These are phyloP conservation scores for Ifrita kowaldi DNA, from an alignment of 2,113 vertebrate genomes.

Conservation along the genomic window DNA sequence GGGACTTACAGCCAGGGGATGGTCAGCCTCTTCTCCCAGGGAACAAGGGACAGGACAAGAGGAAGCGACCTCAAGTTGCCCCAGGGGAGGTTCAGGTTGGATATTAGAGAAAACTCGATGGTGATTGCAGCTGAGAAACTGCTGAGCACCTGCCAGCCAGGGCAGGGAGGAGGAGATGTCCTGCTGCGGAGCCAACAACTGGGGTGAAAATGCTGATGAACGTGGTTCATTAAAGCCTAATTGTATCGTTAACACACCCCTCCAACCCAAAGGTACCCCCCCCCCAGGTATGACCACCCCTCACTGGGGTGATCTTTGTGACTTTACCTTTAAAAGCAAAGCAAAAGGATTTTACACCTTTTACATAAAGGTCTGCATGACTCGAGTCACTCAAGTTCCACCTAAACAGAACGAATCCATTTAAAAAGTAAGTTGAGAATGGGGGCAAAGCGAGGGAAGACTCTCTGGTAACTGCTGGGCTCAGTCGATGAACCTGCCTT, in stretches of 20 bases:
- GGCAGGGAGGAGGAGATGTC: background rate
- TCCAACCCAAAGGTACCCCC: background rate
- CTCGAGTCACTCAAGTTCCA: background rate
- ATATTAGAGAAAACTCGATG: background rate
- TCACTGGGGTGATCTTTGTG: background rate
- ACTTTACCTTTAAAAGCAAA: background rate
- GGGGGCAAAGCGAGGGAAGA: background rate
- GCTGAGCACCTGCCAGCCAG: background rate
- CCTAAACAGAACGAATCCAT: background rate
- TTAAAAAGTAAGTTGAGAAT: background rate
- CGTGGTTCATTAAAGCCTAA: background rate
- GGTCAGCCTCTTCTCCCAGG: background rate
- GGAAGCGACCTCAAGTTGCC: background rate
- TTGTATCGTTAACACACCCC: background rate
- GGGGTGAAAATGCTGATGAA: background rate
- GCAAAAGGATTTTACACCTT: background rate
- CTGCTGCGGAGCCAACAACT: background rate
- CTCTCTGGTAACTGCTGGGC: background rate
- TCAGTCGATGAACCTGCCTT: background rate
- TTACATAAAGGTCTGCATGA: background rate
- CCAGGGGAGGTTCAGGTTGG: background rate
- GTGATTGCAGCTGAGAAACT: background rate
- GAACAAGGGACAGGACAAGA: background rate
- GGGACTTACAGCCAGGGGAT: background rate
- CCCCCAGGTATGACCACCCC: background rate